phyloP scores from a whole-genome alignment of 1,140 invertebrate genomes.

The Drosophila repleta region DNA sequence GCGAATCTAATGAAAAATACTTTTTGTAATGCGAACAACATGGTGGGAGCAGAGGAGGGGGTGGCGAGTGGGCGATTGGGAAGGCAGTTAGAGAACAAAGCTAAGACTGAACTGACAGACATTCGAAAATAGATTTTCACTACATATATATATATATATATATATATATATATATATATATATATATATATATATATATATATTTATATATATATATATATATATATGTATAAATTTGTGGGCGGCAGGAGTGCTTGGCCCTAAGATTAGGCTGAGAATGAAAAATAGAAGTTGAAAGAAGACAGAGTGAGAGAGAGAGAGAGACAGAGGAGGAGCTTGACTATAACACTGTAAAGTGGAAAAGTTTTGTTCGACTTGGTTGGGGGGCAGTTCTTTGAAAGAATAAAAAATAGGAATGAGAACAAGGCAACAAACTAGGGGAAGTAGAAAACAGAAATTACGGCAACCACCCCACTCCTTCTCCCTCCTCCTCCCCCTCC shows the following conservation, averaged over 20 bases:
- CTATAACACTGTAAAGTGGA: constrained; percentile 66
- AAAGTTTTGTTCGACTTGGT: constrained; percentile 58
- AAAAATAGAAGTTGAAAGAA: not conserved
- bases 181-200: not conserved
- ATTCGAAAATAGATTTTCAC: constrained; percentile 81
- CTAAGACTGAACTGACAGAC: constrained; percentile 48
- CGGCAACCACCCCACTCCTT: too few species aligned
- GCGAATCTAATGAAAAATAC: constrained; percentile 78
- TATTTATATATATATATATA: constrained; percentile 32
- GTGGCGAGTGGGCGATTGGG: too few species aligned
- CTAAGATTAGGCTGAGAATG: not conserved
- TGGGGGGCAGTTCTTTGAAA: constrained; percentile 4
- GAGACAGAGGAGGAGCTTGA: not conserved
- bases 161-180: constrained; percentile 23
- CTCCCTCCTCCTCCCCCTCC: too few species aligned
- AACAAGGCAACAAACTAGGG: constrained; percentile 31
- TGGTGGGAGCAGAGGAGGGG: not conserved
- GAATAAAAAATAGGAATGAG: constrained; percentile 22
- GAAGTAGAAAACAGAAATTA: not conserved
- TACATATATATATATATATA: constrained; percentile 17
- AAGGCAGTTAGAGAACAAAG: not conserved
- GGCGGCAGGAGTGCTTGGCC: constrained; percentile 10
- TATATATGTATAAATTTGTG: constrained; percentile 25
- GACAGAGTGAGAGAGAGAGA: constrained; percentile 7
- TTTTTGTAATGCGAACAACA: constrained; percentile 53